Percentiles rank a stretch among this genome's conserved stretches.
phyloP scores from a whole-genome alignment of 35 echinoderm and acorn worm genomes.

The Hemicentrotus pulcherrimus region DNA sequence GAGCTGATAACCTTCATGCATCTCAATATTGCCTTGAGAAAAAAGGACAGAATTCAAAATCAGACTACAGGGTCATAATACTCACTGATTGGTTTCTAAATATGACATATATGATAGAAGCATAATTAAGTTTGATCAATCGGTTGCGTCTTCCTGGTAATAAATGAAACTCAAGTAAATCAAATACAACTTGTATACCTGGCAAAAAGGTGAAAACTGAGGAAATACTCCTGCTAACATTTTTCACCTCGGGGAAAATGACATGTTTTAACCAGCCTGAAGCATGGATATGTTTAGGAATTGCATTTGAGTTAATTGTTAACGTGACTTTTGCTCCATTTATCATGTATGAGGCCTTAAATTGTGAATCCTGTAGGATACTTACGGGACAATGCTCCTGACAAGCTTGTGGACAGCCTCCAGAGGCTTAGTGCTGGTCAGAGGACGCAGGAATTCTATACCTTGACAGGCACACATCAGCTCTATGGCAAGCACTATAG shows the following conservation, averaged over 20 bases:
- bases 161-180: background rate
- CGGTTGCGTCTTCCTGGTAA: background rate
- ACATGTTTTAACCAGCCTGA: background rate
- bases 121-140: background rate
- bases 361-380: background rate
- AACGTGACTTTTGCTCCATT: no score
- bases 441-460: constrained; percentile 82
- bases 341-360: no score
- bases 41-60: no score
- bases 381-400: constrained; percentile 72
- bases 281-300: no score
- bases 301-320: no score
- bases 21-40: no score
- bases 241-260: background rate
- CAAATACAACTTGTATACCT: background rate
- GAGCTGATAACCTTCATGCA: no score
- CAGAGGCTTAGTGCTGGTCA: constrained; percentile 87
- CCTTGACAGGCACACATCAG: constrained; percentile 94
- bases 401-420: constrained; percentile 87
- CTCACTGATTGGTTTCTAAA: no score
- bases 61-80: no score
- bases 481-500: constrained; percentile 91
- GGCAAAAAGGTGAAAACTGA: background rate
- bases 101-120: background rate
- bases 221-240: background rate